Evolutionary conservation across 2,888 invertebrate genomes (phyloP).

Genomic region (Hedychridium roseum): DNA sequence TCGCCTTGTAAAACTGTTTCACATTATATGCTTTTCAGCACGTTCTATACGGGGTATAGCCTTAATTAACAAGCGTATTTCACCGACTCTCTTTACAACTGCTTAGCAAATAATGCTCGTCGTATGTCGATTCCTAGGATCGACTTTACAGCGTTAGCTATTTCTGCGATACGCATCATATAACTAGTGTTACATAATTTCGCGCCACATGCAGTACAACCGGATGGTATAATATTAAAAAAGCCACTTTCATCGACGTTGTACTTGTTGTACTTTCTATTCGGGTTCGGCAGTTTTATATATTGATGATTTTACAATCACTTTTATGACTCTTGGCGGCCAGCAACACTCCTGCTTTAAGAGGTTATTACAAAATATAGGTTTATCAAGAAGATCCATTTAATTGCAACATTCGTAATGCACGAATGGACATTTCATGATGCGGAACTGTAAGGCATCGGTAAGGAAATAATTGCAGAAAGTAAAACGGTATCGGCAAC

Average conservation of each 20-base stretch:
- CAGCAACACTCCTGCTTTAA: no score
- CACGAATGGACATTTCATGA: no score
- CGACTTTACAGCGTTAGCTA: not conserved
- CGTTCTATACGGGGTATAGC: not conserved
- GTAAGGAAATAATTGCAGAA: no score
- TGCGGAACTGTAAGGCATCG: no score
- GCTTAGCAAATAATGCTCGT: not conserved
- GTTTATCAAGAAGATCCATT: no score
- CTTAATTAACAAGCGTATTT: not conserved
- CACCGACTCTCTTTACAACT: not conserved
- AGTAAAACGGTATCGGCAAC: no score
- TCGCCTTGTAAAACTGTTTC: no score
- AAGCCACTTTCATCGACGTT: constrained; percentile 26
- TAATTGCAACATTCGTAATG: no score
- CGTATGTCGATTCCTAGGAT: constrained; percentile 1
- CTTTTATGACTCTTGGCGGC: no score
- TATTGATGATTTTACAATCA: no score
- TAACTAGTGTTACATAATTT: constrained; percentile 38
- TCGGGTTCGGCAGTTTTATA: constrained; percentile 18
- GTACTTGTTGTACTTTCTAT: constrained; percentile 32
- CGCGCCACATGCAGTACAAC: constrained; percentile 10
- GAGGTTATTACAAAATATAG: no score
- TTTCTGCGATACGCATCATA: no score
- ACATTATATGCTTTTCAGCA: not conserved
- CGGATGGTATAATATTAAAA: constrained; percentile 17